phyloP scores from a whole-genome alignment of 2,888 invertebrate species.

The Ennomos fuscantarius region DNA sequence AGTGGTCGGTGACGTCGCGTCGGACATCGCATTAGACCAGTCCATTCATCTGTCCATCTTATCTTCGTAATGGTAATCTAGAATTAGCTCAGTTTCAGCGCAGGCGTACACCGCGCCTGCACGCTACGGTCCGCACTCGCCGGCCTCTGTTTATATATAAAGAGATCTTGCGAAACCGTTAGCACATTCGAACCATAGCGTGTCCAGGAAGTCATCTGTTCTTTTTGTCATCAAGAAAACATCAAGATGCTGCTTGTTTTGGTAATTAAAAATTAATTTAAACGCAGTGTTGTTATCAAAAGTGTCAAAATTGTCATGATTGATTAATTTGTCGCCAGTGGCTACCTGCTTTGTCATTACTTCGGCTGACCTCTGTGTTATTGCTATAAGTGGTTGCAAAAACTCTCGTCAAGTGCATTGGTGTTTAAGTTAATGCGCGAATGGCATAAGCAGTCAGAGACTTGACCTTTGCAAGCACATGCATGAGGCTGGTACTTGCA shows the following conservation, averaged over 20 bases:
- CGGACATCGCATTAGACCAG: constrained; percentile 56
- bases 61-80: constrained; percentile 57
- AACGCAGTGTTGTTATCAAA: constrained; percentile 5
- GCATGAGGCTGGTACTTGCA: constrained; percentile 24
- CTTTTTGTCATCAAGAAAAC: constrained; percentile 58
- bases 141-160: constrained; percentile 75
- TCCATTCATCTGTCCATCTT: constrained; percentile 74
- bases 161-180: constrained; percentile 80
- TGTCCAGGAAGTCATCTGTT: constrained; percentile 79
- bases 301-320: constrained; percentile 16
- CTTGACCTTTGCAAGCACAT: constrained; percentile 44
- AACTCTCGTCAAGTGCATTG: constrained; percentile 30
- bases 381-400: constrained; percentile 30
- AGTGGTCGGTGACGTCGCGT: constrained; percentile 62
- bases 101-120: constrained; percentile 59
- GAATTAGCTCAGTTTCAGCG: constrained; percentile 77
- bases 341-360: constrained; percentile 7
- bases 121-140: constrained; percentile 59
- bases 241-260: constrained; percentile 61
- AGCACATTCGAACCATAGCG: constrained; percentile 77
- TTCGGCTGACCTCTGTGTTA: constrained; percentile 12
- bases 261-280: constrained; percentile 31
- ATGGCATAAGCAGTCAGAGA: constrained; percentile 32
- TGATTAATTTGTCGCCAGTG: constrained; percentile 16
- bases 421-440: constrained; percentile 23